phyloP scores from a whole-genome alignment of 2,113 vertebrate genomes.

The Strix aluco region DNA sequence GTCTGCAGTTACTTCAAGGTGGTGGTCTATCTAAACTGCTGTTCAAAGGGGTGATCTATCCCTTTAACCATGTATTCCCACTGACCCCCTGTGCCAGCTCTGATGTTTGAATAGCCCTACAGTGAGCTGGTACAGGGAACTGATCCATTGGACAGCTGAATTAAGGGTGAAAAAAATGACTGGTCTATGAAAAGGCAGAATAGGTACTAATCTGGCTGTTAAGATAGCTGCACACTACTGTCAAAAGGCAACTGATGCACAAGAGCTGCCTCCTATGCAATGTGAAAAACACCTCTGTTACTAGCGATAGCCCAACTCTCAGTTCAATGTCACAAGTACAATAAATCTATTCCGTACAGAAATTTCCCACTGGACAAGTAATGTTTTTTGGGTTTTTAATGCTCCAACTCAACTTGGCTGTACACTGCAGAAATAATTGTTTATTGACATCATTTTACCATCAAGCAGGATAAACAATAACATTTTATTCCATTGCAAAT shows the following conservation, averaged over 20 bases:
- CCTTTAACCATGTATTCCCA: background rate
- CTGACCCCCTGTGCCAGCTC: background rate
- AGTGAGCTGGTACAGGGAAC: background rate
- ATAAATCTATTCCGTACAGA: background rate
- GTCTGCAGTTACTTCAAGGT: background rate
- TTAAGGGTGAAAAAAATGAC: fast-evolving
- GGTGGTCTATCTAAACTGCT: background rate
- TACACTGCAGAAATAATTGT: background rate
- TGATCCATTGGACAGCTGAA: background rate
- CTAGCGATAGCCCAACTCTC: background rate
- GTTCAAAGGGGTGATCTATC: background rate
- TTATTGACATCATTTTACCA: background rate
- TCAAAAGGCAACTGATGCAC: background rate
- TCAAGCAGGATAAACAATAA: background rate
- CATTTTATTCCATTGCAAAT: background rate
- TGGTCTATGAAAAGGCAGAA: background rate
- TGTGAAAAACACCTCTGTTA: background rate
- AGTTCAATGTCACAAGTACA: background rate
- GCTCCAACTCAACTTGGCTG: background rate
- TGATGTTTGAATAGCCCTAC: background rate
- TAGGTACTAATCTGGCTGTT: background rate
- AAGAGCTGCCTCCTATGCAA: background rate
- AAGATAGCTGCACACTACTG: background rate
- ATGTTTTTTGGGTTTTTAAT: background rate
- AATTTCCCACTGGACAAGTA: background rate